Evolutionary conservation across 2,113 vertebrate species (phyloP).

Genomic region (Microcebus tavaratra): DNA sequence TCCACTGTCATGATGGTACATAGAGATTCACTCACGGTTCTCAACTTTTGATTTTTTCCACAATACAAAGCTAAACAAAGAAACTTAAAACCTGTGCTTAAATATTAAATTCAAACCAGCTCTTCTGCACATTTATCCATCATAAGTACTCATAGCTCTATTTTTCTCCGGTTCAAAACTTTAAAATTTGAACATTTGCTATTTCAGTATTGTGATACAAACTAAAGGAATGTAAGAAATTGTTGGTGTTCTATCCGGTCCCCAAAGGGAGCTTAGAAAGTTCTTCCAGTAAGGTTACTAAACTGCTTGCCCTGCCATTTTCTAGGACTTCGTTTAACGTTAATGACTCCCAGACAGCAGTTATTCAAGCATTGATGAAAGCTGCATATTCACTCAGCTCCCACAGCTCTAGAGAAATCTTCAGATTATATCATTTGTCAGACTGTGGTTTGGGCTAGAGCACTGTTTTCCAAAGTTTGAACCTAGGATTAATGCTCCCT

Average conservation of each 20-base stretch:
- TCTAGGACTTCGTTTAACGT: constrained; percentile 5
- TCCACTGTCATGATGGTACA: neutral
- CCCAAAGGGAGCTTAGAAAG: constrained; percentile 22
- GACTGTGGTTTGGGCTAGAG: neutral
- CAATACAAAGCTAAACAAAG: neutral
- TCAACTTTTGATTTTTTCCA: neutral
- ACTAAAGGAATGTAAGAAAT: constrained; percentile 17
- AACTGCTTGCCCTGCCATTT: neutral
- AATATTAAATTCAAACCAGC: neutral
- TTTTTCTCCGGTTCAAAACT: neutral
- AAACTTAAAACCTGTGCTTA: neutral
- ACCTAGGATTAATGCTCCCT: neutral
- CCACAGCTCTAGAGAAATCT: neutral
- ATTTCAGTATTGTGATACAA: constrained; percentile 31
- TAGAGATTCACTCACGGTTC: neutral
- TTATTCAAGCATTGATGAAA: neutral
- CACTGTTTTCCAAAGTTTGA: neutral
- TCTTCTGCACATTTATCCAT: neutral
- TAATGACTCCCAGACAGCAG: constrained; percentile 25
- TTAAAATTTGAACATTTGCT: constrained; percentile 4
- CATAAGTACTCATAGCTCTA: neutral
- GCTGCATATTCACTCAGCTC: neutral
- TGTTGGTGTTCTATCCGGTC: neutral
- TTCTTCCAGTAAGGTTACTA: constrained; percentile 16
- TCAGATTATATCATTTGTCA: neutral